Conservation (phyloP, 1,140 invertebrate genomes). For the Sycobia sp. region DNA sequence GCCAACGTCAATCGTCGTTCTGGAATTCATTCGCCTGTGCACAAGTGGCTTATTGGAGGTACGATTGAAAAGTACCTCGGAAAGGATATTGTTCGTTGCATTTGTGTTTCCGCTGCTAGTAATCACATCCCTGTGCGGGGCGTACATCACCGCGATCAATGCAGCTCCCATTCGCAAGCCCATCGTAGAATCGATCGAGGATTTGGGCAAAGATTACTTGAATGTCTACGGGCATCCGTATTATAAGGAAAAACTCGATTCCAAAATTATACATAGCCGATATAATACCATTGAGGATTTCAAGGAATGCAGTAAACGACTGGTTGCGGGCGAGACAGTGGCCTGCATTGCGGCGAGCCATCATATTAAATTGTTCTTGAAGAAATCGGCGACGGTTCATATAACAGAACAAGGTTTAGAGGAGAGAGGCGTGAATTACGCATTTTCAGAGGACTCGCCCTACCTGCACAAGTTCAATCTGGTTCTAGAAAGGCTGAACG, state of each 20-base stretch:
- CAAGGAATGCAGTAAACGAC: neutral
- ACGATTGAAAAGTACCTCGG: too few species aligned
- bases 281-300: neutral
- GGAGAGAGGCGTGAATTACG: neutral
- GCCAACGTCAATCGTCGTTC: too few species aligned
- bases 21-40: too few species aligned
- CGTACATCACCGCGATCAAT: constrained; percentile 11
- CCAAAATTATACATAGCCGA: neutral
- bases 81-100: too few species aligned
- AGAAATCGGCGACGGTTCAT: neutral
- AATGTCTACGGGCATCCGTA: constrained; percentile 35
- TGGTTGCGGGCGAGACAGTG: too few species aligned
- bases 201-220: constrained; percentile 26
- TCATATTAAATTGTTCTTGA: neutral
- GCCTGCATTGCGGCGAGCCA: too few species aligned
- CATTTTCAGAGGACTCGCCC: neutral
- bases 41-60: too few species aligned
- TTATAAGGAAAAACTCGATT: neutral
- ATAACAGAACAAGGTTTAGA: neutral
- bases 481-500: neutral
- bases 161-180: constrained; percentile 23
- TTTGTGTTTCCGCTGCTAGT: too few species aligned
- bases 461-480: neutral
- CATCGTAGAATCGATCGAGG: constrained; percentile 50
- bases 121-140: too few species aligned